Evolutionary conservation across 2,113 vertebrate species (phyloP).

Genomic region (Deroptyus accipitrinus): DNA sequence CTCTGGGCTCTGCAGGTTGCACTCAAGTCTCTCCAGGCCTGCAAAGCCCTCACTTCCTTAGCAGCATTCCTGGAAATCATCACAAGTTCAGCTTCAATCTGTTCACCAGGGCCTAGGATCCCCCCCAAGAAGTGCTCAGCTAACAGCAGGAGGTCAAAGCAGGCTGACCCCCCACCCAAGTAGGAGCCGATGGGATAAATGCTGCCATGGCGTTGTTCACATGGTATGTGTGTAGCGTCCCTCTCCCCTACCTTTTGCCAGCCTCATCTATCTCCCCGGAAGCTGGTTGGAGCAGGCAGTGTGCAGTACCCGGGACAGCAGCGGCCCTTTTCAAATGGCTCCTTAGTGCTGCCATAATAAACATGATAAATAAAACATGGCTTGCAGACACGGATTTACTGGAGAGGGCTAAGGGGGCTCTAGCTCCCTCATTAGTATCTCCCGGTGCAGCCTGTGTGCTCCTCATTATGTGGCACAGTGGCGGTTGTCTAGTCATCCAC

Average conservation of each 20-base stretch:
- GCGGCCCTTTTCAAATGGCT: conserved; percentile 44
- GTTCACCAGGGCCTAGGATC: not conserved
- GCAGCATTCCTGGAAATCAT: not conserved
- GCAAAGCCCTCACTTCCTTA: not conserved
- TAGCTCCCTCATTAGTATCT: conserved; percentile 67
- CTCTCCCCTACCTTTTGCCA: not conserved
- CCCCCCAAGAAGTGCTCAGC: not conserved
- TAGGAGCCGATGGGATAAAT: not conserved
- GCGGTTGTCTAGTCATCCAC: conserved; percentile 47
- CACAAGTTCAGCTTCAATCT: not conserved
- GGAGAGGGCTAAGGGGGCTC: conserved; percentile 65
- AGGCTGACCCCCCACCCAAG: not conserved
- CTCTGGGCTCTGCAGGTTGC: not conserved
- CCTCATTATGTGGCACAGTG: conserved; percentile 64
- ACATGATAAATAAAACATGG: conserved; percentile 67
- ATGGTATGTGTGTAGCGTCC: fast-evolving
- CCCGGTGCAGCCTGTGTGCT: conserved; percentile 45
- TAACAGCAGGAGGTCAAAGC: not conserved
- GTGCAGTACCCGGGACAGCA: conserved; percentile 2
- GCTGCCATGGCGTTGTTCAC: fast-evolving
- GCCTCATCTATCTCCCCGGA: not conserved
- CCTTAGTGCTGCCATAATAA: conserved; percentile 64
- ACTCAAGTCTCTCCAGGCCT: not conserved
- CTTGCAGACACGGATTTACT: conserved; percentile 58
- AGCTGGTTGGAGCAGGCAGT: not conserved